Base-by-base conservation (phyloP, 1,140 invertebrate species). In the Psix sp. region DNA sequence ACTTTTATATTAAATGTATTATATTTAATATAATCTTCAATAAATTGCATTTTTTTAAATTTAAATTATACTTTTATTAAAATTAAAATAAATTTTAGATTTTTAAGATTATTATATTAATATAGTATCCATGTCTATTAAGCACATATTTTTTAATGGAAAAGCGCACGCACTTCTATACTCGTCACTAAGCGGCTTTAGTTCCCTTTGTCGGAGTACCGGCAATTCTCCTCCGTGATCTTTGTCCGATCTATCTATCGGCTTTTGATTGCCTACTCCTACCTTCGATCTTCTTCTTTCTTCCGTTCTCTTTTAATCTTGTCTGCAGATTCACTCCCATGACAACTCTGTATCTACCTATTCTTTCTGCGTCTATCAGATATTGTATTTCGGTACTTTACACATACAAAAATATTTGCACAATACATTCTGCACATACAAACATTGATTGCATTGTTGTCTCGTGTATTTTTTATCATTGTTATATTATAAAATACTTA, bases 291-390 rank as follows among this genome's bases (percentile, higher is more conserved):
- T 35, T 57, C 17, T 35, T 17, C 40, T 21, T 43, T 51, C 39
- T 29, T 57, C 18, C 46, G 36, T 38, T 62, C 52, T 16, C 48
- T 62, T 76, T 54, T 52, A 26, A 18, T 59, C 43, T 38, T 48
- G 39, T 51, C 54, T 59, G 18, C 63, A 36, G 52, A 59, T 67
- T 57, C 52, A 67, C 51, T 62, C 51, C 36, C 67, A 71, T 72
- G 52, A 72, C 59, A 72, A 72, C 59, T 72, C 45, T 59, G 51
- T 72, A 72, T 59, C 59, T 72, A 46, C 38, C 43, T 45, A 65
- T 72, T 52, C 52, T 65, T 9, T 43, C 48, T 62, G 13, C 46
- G 43, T 43, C 42, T 72, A 72, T 72, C 67, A 62, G 36, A 49
- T 62, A 42, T 72, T 72, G 54, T 57, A 71, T 71, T 59, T 72